phyloP scores from a whole-genome alignment of 1,140 invertebrate genomes.

The Drosophila punjabiensis region DNA sequence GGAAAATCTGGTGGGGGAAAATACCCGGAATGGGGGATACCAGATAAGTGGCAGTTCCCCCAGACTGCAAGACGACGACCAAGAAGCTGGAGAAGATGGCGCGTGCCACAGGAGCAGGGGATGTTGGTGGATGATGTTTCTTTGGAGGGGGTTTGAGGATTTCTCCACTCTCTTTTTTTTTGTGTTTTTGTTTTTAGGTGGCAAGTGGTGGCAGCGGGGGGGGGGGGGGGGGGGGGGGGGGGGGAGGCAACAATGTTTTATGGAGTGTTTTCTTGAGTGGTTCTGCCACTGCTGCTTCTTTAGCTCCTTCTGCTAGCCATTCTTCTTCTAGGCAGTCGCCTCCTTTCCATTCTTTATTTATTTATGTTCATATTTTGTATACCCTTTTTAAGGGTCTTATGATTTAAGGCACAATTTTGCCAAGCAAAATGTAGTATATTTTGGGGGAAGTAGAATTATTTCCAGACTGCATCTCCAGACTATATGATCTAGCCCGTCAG shows the following conservation, averaged over 20 bases:
- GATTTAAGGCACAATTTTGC: not conserved
- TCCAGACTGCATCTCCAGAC: no score
- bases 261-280: conserved; percentile 80
- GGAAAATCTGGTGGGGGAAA: not conserved
- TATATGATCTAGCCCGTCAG: no score
- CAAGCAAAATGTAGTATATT: no score
- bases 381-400: not conserved
- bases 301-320: conserved; percentile 24
- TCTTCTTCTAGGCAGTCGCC: not conserved
- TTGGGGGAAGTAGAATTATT: no score
- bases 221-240: no score
- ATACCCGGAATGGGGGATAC: conserved; percentile 15
- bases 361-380: not conserved
- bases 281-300: conserved; percentile 35
- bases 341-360: no score
- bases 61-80: conserved; percentile 61
- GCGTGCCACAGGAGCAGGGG: conserved; percentile 51
- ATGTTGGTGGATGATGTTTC: not conserved
- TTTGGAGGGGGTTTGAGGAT: not conserved
- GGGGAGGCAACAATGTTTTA: conserved; percentile 69
- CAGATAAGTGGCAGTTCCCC: conserved; percentile 58
- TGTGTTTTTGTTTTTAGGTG: not conserved
- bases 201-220: no score
- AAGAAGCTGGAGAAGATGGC: conserved; percentile 11
- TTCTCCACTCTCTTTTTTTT: not conserved